Conservation (phyloP, 1,140 invertebrate genomes). For the Drosophila tani region DNA sequence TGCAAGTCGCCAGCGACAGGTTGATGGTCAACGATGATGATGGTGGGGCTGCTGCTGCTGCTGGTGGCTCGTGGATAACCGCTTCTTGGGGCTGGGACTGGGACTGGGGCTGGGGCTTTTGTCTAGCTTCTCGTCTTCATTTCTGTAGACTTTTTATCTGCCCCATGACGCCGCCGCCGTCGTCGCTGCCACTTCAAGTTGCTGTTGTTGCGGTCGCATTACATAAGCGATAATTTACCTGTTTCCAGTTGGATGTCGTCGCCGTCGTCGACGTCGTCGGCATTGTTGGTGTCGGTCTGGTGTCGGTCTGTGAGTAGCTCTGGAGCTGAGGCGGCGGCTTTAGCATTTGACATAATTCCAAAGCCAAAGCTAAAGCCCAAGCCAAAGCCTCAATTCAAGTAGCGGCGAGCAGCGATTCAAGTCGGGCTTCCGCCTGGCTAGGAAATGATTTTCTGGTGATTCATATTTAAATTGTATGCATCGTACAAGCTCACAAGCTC, state of each 20-base stretch:
- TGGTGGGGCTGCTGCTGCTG: too few relatives aligned
- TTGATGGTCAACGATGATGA: slow-evolving; percentile 1
- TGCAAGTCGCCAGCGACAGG: slow-evolving; percentile 19
- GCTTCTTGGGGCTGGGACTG: background rate
- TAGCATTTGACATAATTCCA: slow-evolving; percentile 78
- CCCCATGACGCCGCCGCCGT: slow-evolving; percentile 5
- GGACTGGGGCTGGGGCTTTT: background rate
- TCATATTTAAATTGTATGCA: slow-evolving; percentile 50
- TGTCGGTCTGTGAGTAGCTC: background rate
- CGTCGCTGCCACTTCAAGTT: slow-evolving; percentile 9
- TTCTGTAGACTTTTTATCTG: slow-evolving; percentile 1
- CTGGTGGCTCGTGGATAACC: too few relatives aligned
- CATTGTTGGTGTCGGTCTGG: slow-evolving; percentile 27
- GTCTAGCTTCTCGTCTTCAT: slow-evolving; percentile 23
- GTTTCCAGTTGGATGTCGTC: slow-evolving; percentile 69
- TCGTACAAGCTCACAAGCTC: background rate
- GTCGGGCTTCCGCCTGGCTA: slow-evolving; percentile 39
- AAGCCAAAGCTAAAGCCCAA: slow-evolving; percentile 55
- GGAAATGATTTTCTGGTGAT: slow-evolving; percentile 37
- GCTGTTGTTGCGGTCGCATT: slow-evolving; percentile 57
- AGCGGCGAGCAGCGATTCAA: background rate
- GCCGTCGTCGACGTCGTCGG: slow-evolving; percentile 37
- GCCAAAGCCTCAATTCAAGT: slow-evolving; percentile 58
- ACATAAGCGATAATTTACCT: slow-evolving; percentile 81
- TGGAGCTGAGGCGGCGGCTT: slow-evolving; percentile 31